Evolutionary conservation across 2,113 vertebrate genomes (phyloP).

Genomic region (Clupea harengus): DNA sequence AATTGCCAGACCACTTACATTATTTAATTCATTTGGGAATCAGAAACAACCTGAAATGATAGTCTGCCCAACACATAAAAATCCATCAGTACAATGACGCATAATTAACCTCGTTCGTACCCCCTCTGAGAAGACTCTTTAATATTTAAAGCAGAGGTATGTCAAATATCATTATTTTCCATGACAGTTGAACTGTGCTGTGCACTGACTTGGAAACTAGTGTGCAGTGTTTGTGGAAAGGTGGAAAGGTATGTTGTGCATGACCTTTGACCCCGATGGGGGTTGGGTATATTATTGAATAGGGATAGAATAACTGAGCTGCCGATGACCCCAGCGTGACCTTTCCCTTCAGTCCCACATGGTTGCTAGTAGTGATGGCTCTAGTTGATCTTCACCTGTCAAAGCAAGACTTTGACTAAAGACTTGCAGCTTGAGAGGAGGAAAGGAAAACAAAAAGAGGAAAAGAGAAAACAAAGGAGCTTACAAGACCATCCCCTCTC

Average conservation of each 20-base stretch:
- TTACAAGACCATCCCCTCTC: constrained; percentile 28
- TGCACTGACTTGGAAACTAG: constrained; percentile 35
- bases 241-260: constrained; percentile 58
- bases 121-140: background rate
- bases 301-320: constrained; percentile 70
- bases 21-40: constrained; percentile 52
- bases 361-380: constrained; percentile 68
- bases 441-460: constrained; percentile 57
- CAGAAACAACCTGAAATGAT: constrained; percentile 29
- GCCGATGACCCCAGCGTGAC: constrained; percentile 62
- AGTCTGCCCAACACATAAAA: background rate
- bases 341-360: constrained; percentile 60
- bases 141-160: constrained; percentile 6
- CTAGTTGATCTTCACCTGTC: constrained; percentile 76
- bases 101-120: background rate
- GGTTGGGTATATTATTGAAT: constrained; percentile 66
- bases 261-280: constrained; percentile 62
- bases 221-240: constrained; percentile 52
- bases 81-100: background rate
- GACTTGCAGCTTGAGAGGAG: constrained; percentile 64
- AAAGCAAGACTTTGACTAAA: constrained; percentile 74
- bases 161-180: background rate
- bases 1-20: constrained; percentile 62
- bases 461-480: constrained; percentile 56
- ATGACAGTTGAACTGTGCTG: background rate